Evolutionary conservation across 2,888 invertebrate species (phyloP), one percentile per base, ranked within the genome.

Genomic region (Xylocampa areola): DNA sequence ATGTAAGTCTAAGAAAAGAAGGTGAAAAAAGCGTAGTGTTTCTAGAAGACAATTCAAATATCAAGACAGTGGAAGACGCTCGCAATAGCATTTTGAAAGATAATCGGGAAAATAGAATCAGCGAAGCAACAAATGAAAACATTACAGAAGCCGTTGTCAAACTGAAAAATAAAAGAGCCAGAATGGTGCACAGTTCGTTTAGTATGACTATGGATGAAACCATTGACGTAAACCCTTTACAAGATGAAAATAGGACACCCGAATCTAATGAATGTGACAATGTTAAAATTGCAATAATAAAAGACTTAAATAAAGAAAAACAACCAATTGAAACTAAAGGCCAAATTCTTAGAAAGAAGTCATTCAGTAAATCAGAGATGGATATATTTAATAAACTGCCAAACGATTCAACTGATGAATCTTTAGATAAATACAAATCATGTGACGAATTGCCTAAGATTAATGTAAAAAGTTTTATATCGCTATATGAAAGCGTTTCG

Each of bases 321-420:
- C 63, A 76, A 43, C 14, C 25, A 14, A 48, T 3, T 17, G 32
- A 5, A 37, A 50, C 23, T 8, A 61, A 55, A 37, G 32, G 44
- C 3, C 77, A 77, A 19, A 52, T 68, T 49, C 73, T 89, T n/a
- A 79, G 84, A 4, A 90, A 85, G 73, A 84, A 84, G 40, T 88
- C 88, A 8, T 86, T 90, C n/a, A 94, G 94, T 65, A 93, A 88
- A 77, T 94, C 94, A 16, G 94, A 94, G 82, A 92, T 91, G 92
- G 94, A 94, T 53, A 90, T 94, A 70, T 94, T 93, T 47, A 92
- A 81, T 51, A 94, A 91, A 82, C 65, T 80, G n/a, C 68, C 82
- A 45, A 76, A 63, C 44, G 80, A 79, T 49, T 41, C 73, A 10
- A 63, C 69, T 29, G 82, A 87, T 23, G 85, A 87, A 40, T 82